Conservation (phyloP, 2,888 invertebrate genomes). For the Ormia ochracea region DNA sequence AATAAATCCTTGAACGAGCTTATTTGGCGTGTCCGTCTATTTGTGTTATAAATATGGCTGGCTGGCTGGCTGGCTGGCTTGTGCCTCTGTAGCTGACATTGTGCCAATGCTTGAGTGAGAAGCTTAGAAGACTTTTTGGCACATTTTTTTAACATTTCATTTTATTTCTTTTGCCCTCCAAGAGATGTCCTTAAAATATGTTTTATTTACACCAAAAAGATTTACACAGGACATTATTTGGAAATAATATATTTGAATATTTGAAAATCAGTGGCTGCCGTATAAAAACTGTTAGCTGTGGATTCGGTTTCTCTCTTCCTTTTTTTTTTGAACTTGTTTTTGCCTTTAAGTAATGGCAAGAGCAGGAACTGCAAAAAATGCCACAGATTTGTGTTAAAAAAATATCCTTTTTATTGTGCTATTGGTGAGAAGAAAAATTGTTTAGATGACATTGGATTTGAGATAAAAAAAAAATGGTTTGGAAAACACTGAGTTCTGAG, state of each 20-base stretch:
- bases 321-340: background rate
- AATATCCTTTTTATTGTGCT: background rate
- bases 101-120: constrained; percentile 45
- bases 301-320: background rate
- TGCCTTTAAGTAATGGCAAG: background rate
- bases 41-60: constrained; percentile 71
- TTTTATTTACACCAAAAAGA: constrained; percentile 56
- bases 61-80: constrained; percentile 56
- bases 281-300: constrained; percentile 8
- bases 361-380: constrained; percentile 31
- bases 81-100: constrained; percentile 48
- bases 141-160: constrained; percentile 28
- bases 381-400: constrained; percentile 67
- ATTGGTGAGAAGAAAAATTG: constrained; percentile 65
- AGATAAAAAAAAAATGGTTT: background rate
- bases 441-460: constrained; percentile 72
- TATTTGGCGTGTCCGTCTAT: constrained; percentile 68
- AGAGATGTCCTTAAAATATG: constrained; percentile 22
- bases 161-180: background rate
- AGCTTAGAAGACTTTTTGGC: constrained; percentile 39
- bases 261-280: constrained; percentile 27
- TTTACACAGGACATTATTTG: constrained; percentile 52
- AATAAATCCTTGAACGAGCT: constrained; percentile 77
- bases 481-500: background rate
- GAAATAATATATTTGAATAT: constrained; percentile 29